A percentile compares a stretch with the other conserved stretches of the same genome.
Evolutionary conservation across 2,888 invertebrate genomes (phyloP).

Genomic region (Gandaritis pyraliata): DNA sequence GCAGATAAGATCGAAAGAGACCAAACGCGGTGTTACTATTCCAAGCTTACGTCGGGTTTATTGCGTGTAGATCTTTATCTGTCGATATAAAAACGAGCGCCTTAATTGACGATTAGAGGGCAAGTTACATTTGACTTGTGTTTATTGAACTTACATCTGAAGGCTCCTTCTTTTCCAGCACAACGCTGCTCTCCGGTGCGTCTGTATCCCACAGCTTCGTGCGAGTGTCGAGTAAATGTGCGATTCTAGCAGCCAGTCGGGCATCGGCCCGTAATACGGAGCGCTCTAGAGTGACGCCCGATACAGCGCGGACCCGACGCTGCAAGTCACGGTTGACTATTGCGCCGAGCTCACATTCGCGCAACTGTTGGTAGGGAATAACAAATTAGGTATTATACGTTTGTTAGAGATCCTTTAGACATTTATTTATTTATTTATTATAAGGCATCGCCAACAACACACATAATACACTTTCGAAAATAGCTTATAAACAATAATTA

Average conservation of each 20-base stretch:
- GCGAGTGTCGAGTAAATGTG: conserved; percentile 94
- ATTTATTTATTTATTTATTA: no score
- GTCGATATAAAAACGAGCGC: no score
- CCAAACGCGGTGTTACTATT: no score
- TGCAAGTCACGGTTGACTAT: conserved; percentile 98
- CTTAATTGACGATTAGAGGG: no score
- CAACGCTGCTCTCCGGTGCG: conserved; percentile 50
- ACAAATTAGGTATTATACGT: not conserved
- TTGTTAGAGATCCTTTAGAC: no score
- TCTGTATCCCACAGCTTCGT: conserved; percentile 88
- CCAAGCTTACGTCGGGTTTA: no score
- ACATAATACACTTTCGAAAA: no score
- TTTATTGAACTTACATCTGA: conserved; percentile 43
- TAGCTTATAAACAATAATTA: no score
- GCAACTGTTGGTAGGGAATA: conserved; percentile 80
- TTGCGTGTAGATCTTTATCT: no score
- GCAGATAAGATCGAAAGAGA: no score
- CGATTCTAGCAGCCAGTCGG: conserved; percentile 95
- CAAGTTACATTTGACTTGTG: no score
- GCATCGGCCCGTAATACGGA: conserved; percentile 96
- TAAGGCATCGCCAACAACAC: no score
- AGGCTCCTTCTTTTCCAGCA: conserved; percentile 35
- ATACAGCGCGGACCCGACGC: conserved; percentile 95
- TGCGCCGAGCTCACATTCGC: conserved; percentile 96
- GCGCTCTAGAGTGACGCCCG: conserved; percentile 95